phyloP scores from a whole-genome alignment of 2,888 invertebrate genomes.

The Aleiodes leptofemur region DNA sequence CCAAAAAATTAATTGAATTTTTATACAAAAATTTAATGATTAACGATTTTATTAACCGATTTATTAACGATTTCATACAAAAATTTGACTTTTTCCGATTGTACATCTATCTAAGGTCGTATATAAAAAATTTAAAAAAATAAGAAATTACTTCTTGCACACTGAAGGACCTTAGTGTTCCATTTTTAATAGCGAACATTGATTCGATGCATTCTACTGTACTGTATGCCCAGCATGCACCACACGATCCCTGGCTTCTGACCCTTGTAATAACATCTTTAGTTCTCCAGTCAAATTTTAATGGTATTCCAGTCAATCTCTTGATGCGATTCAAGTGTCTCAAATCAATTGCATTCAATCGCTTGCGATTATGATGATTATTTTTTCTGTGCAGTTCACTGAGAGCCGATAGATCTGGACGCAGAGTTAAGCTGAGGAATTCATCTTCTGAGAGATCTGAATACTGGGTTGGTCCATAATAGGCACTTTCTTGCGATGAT shows the following conservation, averaged over 20 bases:
- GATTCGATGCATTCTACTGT: slow-evolving; percentile 85
- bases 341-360: slow-evolving; percentile 49
- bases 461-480: slow-evolving; percentile 80
- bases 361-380: slow-evolving; percentile 61
- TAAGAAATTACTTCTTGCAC: slow-evolving; percentile 80
- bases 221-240: slow-evolving; percentile 93
- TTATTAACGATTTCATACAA: too few species aligned
- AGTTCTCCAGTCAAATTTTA: slow-evolving; percentile 79
- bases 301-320: slow-evolving; percentile 62
- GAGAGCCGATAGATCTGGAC: slow-evolving; percentile 64
- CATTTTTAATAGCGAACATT: slow-evolving; percentile 83
- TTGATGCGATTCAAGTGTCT: slow-evolving; percentile 52
- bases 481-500: slow-evolving; percentile 74
- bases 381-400: slow-evolving; percentile 62
- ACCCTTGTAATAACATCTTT: slow-evolving; percentile 82
- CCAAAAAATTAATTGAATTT: too few species aligned
- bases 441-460: slow-evolving; percentile 80
- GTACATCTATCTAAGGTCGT: too few species aligned
- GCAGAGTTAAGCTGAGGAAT: slow-evolving; percentile 75
- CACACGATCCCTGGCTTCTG: slow-evolving; percentile 85
- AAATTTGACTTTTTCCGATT: too few species aligned
- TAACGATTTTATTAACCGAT: too few species aligned
- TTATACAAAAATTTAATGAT: too few species aligned
- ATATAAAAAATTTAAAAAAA: slow-evolving; percentile 52
- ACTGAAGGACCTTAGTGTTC: slow-evolving; percentile 80